phyloP scores from a whole-genome alignment of 2,113 vertebrate genomes.

The Telmatochromis sp. region DNA sequence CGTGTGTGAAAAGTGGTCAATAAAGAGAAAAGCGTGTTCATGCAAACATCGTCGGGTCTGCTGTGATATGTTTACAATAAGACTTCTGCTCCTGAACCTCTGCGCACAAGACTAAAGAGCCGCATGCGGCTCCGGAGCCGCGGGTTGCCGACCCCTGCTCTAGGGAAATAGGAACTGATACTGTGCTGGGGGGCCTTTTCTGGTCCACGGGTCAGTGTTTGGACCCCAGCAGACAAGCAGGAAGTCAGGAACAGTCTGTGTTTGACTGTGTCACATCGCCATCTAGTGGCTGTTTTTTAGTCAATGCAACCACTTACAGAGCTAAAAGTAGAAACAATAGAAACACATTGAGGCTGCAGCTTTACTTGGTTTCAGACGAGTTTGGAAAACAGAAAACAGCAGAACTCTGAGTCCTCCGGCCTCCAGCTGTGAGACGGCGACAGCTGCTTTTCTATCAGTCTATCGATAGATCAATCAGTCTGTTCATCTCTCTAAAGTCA shows the following conservation, averaged over 20 bases:
- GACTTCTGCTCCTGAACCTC: fast-evolving
- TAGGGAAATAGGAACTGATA: neutral
- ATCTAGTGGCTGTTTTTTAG: neutral
- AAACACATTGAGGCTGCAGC: neutral
- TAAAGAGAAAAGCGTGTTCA: too few relatives aligned
- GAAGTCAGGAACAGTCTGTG: neutral
- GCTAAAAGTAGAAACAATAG: neutral
- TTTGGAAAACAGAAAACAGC: neutral
- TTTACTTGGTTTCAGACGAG: neutral
- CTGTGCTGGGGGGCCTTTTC: neutral
- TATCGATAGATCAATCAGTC: neutral
- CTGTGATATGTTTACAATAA: fast-evolving
- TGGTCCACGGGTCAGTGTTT: neutral
- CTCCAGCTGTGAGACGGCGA: neutral
- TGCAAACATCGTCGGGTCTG: too few relatives aligned
- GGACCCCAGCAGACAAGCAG: neutral
- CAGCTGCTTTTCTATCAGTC: neutral
- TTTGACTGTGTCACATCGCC: neutral
- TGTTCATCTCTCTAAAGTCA: neutral
- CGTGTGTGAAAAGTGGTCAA: too few relatives aligned
- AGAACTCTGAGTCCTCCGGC: neutral
- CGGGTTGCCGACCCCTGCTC: too few relatives aligned
- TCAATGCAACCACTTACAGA: neutral
- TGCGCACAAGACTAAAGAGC: fast-evolving
- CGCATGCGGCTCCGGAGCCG: fast-evolving